phyloP scores from a whole-genome alignment of 2,888 invertebrate genomes.

The Synanthedon andrenaeformis region DNA sequence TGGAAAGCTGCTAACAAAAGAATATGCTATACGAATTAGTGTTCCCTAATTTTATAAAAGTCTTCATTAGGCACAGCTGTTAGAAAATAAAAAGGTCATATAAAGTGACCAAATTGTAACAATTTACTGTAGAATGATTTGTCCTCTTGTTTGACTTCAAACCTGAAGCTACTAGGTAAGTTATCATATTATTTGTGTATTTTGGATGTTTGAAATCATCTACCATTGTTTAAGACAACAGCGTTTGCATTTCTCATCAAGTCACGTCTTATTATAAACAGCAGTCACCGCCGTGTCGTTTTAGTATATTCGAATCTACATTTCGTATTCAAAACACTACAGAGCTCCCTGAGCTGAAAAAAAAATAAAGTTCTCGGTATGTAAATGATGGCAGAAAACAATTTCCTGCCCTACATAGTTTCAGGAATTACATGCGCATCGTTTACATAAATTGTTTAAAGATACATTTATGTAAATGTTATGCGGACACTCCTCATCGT shows the following conservation, averaged over 20 bases:
- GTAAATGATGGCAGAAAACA: slow-evolving; percentile 1
- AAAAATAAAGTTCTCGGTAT: slow-evolving; percentile 1
- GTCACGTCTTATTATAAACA: background rate
- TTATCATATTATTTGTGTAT: too few relatives aligned
- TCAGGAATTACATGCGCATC: slow-evolving; percentile 12
- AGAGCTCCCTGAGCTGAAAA: background rate
- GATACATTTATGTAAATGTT: slow-evolving; percentile 15
- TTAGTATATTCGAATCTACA: background rate
- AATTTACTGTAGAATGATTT: too few relatives aligned
- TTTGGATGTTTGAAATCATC: background rate
- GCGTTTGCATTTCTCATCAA: background rate
- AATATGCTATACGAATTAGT: too few relatives aligned
- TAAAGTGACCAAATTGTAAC: too few relatives aligned
- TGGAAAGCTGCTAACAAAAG: too few relatives aligned
- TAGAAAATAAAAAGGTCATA: too few relatives aligned
- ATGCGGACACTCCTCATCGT: slow-evolving; percentile 13
- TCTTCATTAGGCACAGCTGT: too few relatives aligned
- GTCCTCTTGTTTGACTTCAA: too few relatives aligned
- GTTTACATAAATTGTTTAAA: slow-evolving; percentile 17
- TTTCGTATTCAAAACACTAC: slow-evolving; percentile 3
- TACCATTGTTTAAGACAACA: background rate
- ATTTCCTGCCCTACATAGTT: slow-evolving; percentile 7
- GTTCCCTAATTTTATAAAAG: too few relatives aligned
- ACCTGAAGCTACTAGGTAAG: too few relatives aligned
- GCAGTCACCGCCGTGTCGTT: background rate